Conservation (phyloP, 2,113 vertebrate species). For the Festucalex cinctus region DNA sequence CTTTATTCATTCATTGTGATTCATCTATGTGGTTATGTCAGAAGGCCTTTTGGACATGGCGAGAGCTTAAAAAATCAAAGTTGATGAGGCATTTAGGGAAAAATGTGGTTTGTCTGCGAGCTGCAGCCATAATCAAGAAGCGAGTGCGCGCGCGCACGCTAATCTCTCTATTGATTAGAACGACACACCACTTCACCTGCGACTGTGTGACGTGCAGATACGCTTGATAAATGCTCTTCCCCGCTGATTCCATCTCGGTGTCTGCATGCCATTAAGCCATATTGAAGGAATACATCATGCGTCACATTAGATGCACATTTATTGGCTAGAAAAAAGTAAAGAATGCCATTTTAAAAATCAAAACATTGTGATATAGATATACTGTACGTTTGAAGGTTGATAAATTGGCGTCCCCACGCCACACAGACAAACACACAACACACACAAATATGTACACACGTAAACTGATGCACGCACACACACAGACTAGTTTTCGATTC, state of each 20-base stretch:
- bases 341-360: slow-evolving; percentile 36
- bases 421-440: slow-evolving; percentile 12
- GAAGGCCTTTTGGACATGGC: slow-evolving; percentile 14
- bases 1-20: neutral
- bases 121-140: slow-evolving; percentile 42
- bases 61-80: slow-evolving; percentile 59
- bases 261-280: slow-evolving; percentile 20
- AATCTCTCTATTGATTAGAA: slow-evolving; percentile 64
- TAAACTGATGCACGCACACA: no score
- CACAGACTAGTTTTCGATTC: no score
- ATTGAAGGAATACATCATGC: slow-evolving; percentile 53
- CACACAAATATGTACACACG: slow-evolving; percentile 24
- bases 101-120: slow-evolving; percentile 38
- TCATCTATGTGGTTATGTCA: neutral
- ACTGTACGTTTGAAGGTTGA: slow-evolving; percentile 40
- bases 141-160: slow-evolving; percentile 42
- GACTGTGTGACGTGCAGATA: slow-evolving; percentile 1
- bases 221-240: slow-evolving; percentile 42
- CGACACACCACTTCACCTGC: slow-evolving; percentile 17
- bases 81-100: slow-evolving; percentile 58
- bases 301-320: slow-evolving; percentile 58
- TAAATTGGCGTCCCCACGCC: neutral
- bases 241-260: slow-evolving; percentile 41
- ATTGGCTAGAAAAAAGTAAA: slow-evolving; percentile 35
- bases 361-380: slow-evolving; percentile 49